Evolutionary conservation across 2,113 vertebrate species (phyloP).

Genomic region (Ia io): DNA sequence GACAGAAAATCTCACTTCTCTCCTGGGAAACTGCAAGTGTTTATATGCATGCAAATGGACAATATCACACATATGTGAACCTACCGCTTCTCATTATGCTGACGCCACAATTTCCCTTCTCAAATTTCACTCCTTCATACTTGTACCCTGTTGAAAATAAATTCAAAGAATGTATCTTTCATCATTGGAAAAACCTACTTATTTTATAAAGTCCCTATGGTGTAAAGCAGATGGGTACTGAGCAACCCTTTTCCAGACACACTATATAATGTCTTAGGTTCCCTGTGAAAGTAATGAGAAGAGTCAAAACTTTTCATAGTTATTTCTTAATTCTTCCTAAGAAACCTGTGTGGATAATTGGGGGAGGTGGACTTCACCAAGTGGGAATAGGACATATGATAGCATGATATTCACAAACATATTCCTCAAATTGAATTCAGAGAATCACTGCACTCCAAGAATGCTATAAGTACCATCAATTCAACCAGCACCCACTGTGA

Average conservation of each 20-base stretch:
- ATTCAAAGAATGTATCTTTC: conserved; percentile 50
- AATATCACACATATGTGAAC: conserved; percentile 60
- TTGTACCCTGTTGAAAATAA: conserved; percentile 90
- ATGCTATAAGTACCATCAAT: conserved; percentile 20
- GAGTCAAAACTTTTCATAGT: conserved; percentile 34
- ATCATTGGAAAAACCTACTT: conserved; percentile 1
- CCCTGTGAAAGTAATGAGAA: conserved; percentile 24
- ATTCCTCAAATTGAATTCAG: conserved; percentile 37
- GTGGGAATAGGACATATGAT: background rate
- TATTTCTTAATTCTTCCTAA: conserved; percentile 41
- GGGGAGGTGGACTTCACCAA: background rate
- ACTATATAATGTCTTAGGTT: conserved; percentile 26
- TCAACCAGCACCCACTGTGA: conserved; percentile 26
- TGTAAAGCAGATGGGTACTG: conserved; percentile 30
- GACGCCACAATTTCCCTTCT: conserved; percentile 98
- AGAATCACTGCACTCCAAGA: conserved; percentile 12
- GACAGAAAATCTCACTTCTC: background rate
- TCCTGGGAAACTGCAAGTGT: background rate
- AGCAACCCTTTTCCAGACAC: conserved; percentile 18
- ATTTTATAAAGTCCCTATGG: conserved; percentile 23
- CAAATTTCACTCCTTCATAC: conserved; percentile 97
- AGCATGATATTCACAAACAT: conserved; percentile 36
- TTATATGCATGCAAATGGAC: conserved; percentile 42
- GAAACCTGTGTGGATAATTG: conserved; percentile 15
- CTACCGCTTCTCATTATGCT: conserved; percentile 99